Evolutionary conservation across 2,797 vertebrate species (phyloP).

Genomic region (Cryptoprocta ferox): DNA sequence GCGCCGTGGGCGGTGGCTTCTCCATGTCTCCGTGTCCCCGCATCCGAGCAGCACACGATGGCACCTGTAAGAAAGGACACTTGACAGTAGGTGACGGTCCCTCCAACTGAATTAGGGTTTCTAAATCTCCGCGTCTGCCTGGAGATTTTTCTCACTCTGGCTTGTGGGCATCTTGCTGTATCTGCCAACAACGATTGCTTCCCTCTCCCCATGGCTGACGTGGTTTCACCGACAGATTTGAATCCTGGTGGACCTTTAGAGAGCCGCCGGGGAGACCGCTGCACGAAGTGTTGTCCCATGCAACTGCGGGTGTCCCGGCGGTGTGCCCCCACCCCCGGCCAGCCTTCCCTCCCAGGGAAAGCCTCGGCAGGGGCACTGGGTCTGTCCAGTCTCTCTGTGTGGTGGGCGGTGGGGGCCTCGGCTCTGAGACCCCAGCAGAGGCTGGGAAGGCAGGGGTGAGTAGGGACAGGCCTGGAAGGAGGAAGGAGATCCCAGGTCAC

Average conservation of each 20-base stretch:
- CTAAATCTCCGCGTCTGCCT: rapidly evolving
- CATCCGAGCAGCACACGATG: background rate
- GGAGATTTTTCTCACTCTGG: rapidly evolving
- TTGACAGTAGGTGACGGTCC: rapidly evolving
- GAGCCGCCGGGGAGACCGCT: rapidly evolving
- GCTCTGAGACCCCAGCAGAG: background rate
- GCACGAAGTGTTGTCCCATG: rapidly evolving
- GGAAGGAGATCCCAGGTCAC: too few relatives aligned
- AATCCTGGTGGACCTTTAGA: background rate
- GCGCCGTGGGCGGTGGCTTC: too few relatives aligned
- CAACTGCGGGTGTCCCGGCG: rapidly evolving
- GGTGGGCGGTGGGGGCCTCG: rapidly evolving
- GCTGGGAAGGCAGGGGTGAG: rapidly evolving
- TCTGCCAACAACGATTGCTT: background rate
- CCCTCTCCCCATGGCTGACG: too few relatives aligned
- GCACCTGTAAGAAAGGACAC: background rate
- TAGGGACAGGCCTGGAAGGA: rapidly evolving
- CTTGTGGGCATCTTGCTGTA: rapidly evolving
- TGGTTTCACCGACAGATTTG: background rate
- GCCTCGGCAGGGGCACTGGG: background rate
- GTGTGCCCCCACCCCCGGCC: too few relatives aligned
- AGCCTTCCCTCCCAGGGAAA: background rate
- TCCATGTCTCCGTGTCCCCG: rapidly evolving
- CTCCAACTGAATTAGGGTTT: rapidly evolving
- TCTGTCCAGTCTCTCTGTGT: too few relatives aligned